Evolutionary conservation across 1,140 invertebrate species (phyloP).

Genomic region (Heliconius eleuchia): DNA sequence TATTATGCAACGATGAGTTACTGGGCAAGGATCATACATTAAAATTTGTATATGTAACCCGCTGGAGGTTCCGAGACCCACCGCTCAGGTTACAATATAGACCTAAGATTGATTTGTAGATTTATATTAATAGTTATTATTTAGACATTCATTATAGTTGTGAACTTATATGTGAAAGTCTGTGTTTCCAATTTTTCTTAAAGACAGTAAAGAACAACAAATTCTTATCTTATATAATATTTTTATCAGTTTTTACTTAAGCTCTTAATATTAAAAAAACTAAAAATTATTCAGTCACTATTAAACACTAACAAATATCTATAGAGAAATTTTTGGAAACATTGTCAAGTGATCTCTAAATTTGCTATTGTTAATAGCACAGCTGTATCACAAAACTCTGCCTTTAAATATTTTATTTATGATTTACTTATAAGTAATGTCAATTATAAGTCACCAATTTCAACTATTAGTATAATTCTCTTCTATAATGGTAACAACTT

Average conservation of each 20-base stretch:
- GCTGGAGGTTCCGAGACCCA: conserved; percentile 97
- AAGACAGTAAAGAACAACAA: too few species aligned
- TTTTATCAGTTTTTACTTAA: too few species aligned
- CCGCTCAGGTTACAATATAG: conserved; percentile 92
- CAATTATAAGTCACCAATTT: background rate
- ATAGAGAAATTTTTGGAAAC: background rate
- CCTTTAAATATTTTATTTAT: background rate
- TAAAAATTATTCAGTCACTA: too few species aligned
- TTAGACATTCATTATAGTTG: conserved; percentile 76
- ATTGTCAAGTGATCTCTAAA: background rate
- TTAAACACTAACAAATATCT: too few species aligned
- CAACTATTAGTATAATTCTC: background rate
- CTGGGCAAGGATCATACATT: conserved; percentile 99
- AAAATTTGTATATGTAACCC: conserved; percentile 98
- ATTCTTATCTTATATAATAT: too few species aligned
- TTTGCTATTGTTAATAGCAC: background rate
- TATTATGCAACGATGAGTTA: conserved; percentile 98
- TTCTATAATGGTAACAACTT: too few species aligned
- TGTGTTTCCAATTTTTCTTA: background rate
- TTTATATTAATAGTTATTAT: conserved; percentile 17
- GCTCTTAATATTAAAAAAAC: too few species aligned
- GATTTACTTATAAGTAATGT: background rate
- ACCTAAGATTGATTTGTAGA: conserved; percentile 86
- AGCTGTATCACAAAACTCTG: background rate
- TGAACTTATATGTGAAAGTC: background rate